Percentiles rank a stretch among this genome's conserved stretches.
Evolutionary conservation across 1,140 invertebrate species (phyloP).

Genomic region (Papilio xuthus): DNA sequence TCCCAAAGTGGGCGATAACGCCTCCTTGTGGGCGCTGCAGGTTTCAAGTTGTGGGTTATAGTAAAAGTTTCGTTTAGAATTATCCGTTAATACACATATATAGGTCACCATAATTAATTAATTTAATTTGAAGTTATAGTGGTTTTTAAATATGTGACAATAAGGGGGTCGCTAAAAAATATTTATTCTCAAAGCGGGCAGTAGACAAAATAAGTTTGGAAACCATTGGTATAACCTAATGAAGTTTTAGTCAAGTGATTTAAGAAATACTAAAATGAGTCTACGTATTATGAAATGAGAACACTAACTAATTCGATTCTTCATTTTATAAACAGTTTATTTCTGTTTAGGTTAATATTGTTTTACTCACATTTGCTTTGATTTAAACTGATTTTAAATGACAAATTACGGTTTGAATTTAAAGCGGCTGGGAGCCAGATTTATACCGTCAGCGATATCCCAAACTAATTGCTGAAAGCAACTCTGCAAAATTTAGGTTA

Average conservation of each 20-base stretch:
- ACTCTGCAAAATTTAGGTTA: conserved; percentile 44
- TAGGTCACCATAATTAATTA: no score
- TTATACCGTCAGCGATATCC: conserved; percentile 56
- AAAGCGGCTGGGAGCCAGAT: conserved; percentile 50
- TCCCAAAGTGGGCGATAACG: no score
- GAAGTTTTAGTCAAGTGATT: neutral
- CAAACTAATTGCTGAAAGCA: conserved; percentile 54
- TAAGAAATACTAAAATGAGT: neutral
- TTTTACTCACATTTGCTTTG: conserved; percentile 40
- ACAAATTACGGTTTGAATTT: conserved; percentile 64
- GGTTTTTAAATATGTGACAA: no score
- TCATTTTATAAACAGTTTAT: neutral
- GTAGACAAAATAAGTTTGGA: no score
- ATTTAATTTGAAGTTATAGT: no score
- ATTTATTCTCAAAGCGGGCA: no score
- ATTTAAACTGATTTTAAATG: conserved; percentile 51
- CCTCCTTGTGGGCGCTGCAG: no score
- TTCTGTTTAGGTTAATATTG: neutral
- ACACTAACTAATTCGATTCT: neutral
- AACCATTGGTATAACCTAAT: no score
- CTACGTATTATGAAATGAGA: neutral
- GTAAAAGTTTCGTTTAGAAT: no score
- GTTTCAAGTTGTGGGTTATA: no score
- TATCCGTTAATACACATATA: no score
- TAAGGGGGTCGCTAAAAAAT: no score